Evolutionary conservation across 2,888 invertebrate species (phyloP).

Genomic region (Asteroscopus sphinx): DNA sequence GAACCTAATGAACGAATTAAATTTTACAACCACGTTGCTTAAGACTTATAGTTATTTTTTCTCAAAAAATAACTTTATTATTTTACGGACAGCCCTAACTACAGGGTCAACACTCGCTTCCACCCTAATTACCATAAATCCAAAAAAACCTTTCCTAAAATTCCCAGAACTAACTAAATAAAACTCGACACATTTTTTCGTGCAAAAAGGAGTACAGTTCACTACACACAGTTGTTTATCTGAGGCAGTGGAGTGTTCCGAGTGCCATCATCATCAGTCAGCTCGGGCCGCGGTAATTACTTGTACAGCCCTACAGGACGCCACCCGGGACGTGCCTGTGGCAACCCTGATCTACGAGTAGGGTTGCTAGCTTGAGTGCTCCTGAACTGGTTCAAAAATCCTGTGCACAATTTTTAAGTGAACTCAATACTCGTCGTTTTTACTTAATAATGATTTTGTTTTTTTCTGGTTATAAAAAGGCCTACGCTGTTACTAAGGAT

Average conservation of each 20-base stretch:
- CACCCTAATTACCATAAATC: slow-evolving; percentile 46
- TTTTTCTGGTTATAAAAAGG: not conserved
- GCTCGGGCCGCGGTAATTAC: slow-evolving; percentile 52
- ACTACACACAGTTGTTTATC: slow-evolving; percentile 53
- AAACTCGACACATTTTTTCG: slow-evolving; percentile 47
- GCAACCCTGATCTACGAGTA: slow-evolving; percentile 49
- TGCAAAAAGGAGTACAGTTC: slow-evolving; percentile 45
- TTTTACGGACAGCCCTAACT: slow-evolving; percentile 5
- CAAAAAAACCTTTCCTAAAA: slow-evolving; percentile 36
- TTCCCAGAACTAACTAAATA: slow-evolving; percentile 45
- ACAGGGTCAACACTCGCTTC: slow-evolving; percentile 25
- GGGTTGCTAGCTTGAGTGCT: slow-evolving; percentile 26
- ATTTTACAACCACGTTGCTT: slow-evolving; percentile 22
- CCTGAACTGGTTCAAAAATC: slow-evolving; percentile 22
- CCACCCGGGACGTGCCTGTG: slow-evolving; percentile 53
- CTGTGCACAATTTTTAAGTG: slow-evolving; percentile 14
- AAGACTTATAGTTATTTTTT: too few species aligned
- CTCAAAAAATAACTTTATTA: slow-evolving; percentile 8
- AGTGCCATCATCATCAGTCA: slow-evolving; percentile 60
- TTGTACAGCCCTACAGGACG: slow-evolving; percentile 55
- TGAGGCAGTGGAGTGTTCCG: slow-evolving; percentile 43
- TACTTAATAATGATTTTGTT: not conserved
- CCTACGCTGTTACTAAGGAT: not conserved
- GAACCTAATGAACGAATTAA: slow-evolving; percentile 6
- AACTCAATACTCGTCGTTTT: not conserved